These are phyloP conservation scores for Lagopus muta DNA, from an alignment of 2,113 vertebrate genomes.

Conservation along the genomic window DNA sequence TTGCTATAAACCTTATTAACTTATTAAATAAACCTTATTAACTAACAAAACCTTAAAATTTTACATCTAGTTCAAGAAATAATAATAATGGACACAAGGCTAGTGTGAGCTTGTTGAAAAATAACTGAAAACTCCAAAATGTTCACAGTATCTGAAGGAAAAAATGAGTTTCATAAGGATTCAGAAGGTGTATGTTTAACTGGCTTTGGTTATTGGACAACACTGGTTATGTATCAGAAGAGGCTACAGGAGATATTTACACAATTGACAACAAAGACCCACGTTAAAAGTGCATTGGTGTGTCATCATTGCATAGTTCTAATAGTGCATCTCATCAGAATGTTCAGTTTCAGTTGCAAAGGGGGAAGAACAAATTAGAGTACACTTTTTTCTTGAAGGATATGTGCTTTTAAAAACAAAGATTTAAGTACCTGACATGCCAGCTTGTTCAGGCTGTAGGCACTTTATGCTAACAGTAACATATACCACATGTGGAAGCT, in stretches of 20 bases:
- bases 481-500: not conserved
- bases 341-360: not conserved
- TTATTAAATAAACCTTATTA: no score
- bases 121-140: not conserved
- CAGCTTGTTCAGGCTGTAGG: not conserved
- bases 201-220: not conserved
- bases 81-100: not conserved
- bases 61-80: not conserved
- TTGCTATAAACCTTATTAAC: not conserved
- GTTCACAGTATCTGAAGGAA: not conserved
- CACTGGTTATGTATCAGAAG: not conserved
- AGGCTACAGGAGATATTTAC: not conserved
- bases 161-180: not conserved
- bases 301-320: not conserved
- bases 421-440: not conserved
- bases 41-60: not conserved
- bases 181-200: not conserved
- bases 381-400: not conserved
- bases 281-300: rapidly evolving
- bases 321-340: not conserved
- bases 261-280: not conserved
- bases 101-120: not conserved
- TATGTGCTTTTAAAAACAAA: not conserved
- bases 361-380: not conserved
- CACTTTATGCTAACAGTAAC: not conserved